Percentiles rank a stretch among this genome's conserved stretches.
These are phyloP conservation scores for Arremon aurantiirostris DNA, from an alignment of 2,797 vertebrate genomes.

Conservation along the genomic window DNA sequence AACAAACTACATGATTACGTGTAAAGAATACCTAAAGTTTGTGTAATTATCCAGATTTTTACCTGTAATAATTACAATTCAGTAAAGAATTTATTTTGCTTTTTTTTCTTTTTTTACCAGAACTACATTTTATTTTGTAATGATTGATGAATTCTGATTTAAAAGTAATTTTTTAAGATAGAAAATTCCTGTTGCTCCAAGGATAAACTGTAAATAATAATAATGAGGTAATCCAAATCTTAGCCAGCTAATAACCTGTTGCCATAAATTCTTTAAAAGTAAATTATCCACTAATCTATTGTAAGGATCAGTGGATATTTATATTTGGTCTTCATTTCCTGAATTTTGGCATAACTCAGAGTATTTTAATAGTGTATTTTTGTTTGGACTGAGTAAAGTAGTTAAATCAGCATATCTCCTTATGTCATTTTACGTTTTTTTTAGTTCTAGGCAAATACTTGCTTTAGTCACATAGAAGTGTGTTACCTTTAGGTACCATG, in stretches of 20 bases:
- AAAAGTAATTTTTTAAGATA: background rate
- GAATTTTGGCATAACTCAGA: background rate
- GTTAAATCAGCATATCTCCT: background rate
- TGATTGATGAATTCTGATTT: background rate
- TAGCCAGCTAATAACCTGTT: background rate
- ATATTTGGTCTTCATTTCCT: background rate
- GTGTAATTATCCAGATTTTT: background rate
- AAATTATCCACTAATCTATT: background rate
- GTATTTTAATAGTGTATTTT: background rate
- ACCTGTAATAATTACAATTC: background rate
- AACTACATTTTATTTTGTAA: background rate
- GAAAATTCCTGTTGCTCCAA: background rate
- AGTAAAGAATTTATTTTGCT: background rate
- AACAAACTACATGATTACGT: background rate
- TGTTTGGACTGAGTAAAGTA: background rate
- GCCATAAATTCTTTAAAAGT: background rate
- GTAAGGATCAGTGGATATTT: background rate
- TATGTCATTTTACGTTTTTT: background rate
- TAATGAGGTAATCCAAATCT: background rate
- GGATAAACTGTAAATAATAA: background rate
- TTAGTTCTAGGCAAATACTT: background rate
- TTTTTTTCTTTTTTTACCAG: background rate
- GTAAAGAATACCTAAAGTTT: background rate
- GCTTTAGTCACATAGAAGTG: background rate
- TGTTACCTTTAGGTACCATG: background rate